Base-by-base conservation (phyloP, 2,888 invertebrate genomes). In the Apocheima hispidaria region DNA sequence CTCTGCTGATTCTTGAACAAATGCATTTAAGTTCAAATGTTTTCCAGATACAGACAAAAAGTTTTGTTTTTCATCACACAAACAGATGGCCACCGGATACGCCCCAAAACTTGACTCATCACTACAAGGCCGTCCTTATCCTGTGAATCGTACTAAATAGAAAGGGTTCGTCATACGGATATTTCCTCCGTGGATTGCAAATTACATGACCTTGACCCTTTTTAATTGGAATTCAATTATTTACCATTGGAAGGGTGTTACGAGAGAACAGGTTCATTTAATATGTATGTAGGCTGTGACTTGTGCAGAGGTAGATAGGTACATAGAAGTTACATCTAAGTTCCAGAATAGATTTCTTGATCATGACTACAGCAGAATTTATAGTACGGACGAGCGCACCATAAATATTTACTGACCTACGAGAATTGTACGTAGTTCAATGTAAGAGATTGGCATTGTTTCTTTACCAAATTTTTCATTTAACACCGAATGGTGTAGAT, bases 221-320 rank as follows among this genome's bases (percentile, higher is more conserved):
- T 46, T 55, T 55, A 55, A 55, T 46, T 46, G 38, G 36, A 46
- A 55, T 55, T 55, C 26, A 46, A 55, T 55, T 55, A 55, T 55
- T 46, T 46, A 55, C 54, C 26, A 55, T 46, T 54, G 7, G 35
- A 36, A 54, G 16, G 26, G 23, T 36, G 36, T 26, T 38, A 28
- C 18, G 12, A n/a, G 9, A 33, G 41, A 52, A 41, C 21, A 41
- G 21, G 41, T 30, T 12, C 30, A 30, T 46, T 30, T 46, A 46
- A 46, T 46, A 46, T 46, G 46, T 46, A 30, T 20, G 30, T 18
- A 30, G 44, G 16, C n/a, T 44, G 30, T 18, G 18, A 6, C 30
- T 46, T 3, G 30, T 18, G n/a, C 30, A 18, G 30, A 18, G 18
- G 18, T 30, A n/a, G n/a, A n/a, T n/a, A n/a, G n/a, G n/a, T n/a